Evolutionary conservation across 1,140 invertebrate species (phyloP), one percentile per base, ranked within the genome.

Genomic region (Dysdera silvatica): DNA sequence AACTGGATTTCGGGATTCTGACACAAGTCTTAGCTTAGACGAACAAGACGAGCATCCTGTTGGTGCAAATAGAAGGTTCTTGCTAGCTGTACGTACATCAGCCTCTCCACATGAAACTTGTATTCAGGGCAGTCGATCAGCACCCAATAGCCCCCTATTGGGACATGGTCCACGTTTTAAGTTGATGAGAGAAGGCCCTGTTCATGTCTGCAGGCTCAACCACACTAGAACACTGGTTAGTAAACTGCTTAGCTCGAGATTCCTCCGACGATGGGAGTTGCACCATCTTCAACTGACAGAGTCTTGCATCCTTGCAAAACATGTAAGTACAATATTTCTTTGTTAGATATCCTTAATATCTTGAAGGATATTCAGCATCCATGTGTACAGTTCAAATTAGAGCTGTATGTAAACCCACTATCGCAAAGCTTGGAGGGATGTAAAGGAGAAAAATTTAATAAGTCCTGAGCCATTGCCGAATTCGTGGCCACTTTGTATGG

Each of bases 231-330:
- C 87, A 33, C 82, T 90, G 33, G 84, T 89, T 57, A 86, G 84
- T 74, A 91, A 91, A 76, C 85, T 91, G 54, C 78, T 89, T 59
- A 87, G 85, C 52, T 87, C 86, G 31, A 87, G 87, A 73, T 88
- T 89, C 71, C 77, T 90, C 4, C 76, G 88, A 41, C 76, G 87
- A 61, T 90, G 87, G 87, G 88, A 90, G 74, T 84, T 81, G 35
- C 87, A 90, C 73, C 84, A 84, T 70, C 76, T 90, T 4, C 82
- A 84, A 62, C 76, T 90, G 53, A 82, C 83, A 67, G 83, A 86
- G 67, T 79, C 82, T 18, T 56, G 29, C 33, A 49, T 63, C 29
- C 48, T 45, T 3, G 55, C 61, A 8, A 63, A 53, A 56, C 37
- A 63, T 26, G 61, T 63, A 32, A 56, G 61, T 63, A 43, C 31